These are phyloP conservation scores for Agonopterix heracliana DNA, from an alignment of 2,888 invertebrate genomes.

Conservation along the genomic window DNA sequence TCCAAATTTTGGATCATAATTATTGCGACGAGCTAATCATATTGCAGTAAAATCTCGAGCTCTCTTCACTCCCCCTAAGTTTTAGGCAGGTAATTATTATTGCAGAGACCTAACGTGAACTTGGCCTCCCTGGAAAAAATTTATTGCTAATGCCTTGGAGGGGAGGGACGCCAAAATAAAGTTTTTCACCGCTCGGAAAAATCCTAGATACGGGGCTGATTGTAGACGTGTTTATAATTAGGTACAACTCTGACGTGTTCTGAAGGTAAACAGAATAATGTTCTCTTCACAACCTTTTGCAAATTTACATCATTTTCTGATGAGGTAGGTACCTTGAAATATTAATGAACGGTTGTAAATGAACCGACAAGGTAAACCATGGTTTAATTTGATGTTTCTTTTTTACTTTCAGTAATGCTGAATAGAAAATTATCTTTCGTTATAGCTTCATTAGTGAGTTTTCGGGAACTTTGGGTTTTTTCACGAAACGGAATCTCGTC, in stretches of 20 bases:
- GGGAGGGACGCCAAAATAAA: too few species aligned
- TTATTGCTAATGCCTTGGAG: too few species aligned
- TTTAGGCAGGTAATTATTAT: too few species aligned
- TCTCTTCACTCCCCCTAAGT: too few species aligned
- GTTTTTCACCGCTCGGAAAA: too few species aligned
- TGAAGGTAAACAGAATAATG: neutral
- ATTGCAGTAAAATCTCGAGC: too few species aligned
- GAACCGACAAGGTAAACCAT: conserved; percentile 6
- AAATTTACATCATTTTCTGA: neutral
- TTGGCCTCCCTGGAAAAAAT: too few species aligned
- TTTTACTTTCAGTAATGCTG: neutral
- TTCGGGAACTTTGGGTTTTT: neutral
- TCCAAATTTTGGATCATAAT: too few species aligned
- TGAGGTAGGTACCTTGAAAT: conserved; percentile 1
- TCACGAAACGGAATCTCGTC: neutral
- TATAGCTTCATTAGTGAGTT: neutral
- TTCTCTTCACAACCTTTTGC: neutral
- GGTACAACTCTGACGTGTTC: neutral
- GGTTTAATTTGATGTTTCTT: neutral
- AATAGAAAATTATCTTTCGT: neutral
- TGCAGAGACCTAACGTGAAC: too few species aligned
- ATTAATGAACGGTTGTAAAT: conserved; percentile 9
- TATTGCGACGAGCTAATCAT: too few species aligned
- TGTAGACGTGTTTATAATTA: too few species aligned
- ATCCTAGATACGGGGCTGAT: too few species aligned